Evolutionary conservation across 1,140 invertebrate genomes (phyloP).

Genomic region (Drosophila mojavensis): DNA sequence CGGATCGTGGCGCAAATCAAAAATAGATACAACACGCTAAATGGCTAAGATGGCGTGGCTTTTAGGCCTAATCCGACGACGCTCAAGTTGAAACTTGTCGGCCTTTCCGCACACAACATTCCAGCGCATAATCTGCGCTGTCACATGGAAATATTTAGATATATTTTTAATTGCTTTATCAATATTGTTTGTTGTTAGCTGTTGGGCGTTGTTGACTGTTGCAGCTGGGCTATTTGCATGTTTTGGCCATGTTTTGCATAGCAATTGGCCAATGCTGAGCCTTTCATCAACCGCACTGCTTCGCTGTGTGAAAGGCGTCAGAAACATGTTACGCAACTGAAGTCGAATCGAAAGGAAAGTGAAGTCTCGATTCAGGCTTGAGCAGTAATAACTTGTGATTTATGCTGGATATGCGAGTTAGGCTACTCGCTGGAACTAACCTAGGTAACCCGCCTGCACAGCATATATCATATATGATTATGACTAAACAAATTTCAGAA

Average conservation of each 20-base stretch:
- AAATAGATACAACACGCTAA: constrained; percentile 53
- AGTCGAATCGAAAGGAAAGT: constrained; percentile 57
- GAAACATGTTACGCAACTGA: constrained; percentile 56
- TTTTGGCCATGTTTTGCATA: constrained; percentile 67
- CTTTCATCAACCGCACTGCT: constrained; percentile 38
- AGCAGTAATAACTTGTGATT: no score
- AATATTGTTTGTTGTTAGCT: constrained; percentile 44
- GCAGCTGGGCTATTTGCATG: constrained; percentile 56
- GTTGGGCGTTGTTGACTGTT: constrained; percentile 1
- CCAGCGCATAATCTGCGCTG: constrained; percentile 72
- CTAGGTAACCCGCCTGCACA: no score
- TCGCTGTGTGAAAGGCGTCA: constrained; percentile 58
- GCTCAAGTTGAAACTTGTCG: constrained; percentile 6
- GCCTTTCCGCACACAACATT: constrained; percentile 54
- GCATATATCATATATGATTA: no score
- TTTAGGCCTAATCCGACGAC: constrained; percentile 1
- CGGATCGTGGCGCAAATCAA: constrained; percentile 53
- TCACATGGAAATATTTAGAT: constrained; percentile 74
- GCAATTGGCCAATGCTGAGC: constrained; percentile 51
- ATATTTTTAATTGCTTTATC: constrained; percentile 79
- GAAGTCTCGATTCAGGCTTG: not conserved
- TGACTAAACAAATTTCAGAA: no score
- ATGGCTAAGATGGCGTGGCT: constrained; percentile 30
- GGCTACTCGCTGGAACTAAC: no score
- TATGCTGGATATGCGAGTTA: not conserved